Evolutionary conservation across 2,113 vertebrate genomes (phyloP), one percentile per base, ranked within the genome.

Genomic region (Charadrius vociferus): DNA sequence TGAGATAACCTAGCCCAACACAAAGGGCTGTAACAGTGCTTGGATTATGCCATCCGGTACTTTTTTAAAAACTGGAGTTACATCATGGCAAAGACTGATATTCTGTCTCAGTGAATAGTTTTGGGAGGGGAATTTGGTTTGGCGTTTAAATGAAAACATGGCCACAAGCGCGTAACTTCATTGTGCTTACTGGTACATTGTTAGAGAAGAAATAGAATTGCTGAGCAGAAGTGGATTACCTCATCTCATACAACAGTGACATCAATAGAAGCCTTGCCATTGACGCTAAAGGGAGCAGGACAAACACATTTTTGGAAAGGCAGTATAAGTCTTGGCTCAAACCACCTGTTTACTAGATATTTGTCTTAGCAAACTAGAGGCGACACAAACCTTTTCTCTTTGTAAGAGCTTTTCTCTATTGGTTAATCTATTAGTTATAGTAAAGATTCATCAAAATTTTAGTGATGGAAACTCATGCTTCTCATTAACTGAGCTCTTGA

Each of bases 311-410:
- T 75, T n/a, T 61, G 26, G n/a, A 66, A 88, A 88, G 29, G 27
- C 55, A 66, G 13, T 20, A 12, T 16, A 26, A 83, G 37, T 19
- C 50, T 45, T 36, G 14, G 68, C 56, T 88, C 70, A 88, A 77
- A 67, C 23, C 22, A 30, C 12, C 21, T 36, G 16, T 39, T 65
- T 59, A 22, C 30, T 26, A 72, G 68, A 63, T 22, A 70, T 3
- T 0, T 0, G 12, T 47, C 29, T 34, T n/a, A 34, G 24, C 30
- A 84, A 75, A 55, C 12, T 10, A 37, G 23, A 45, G 32, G 18
- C 67, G 17, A 26, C 11, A 17, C 7, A 4, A 67, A 36, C 5
- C 3, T 50, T 41, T 34, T 50, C 23, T 16, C 3, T 6, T 9
- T 34, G 3, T 5, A 45, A 87, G 26, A 78, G 37, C 17, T 43